A percentile compares a stretch with the other conserved stretches of the same genome.
Conservation (phyloP, 2,888 invertebrate genomes). For the Gandaritis pyraliata region DNA sequence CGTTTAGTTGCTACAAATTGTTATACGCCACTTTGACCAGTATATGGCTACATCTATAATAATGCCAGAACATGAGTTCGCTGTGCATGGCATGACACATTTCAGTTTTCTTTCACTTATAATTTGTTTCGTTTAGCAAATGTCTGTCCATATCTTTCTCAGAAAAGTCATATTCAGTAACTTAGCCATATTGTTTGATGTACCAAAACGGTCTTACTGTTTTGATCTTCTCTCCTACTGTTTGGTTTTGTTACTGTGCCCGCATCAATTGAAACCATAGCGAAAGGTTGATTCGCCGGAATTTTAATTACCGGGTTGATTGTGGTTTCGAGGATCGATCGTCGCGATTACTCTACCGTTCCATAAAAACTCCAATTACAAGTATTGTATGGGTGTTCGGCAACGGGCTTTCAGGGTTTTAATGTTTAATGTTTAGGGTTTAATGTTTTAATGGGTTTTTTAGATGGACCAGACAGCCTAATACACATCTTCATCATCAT, state of each 20-base stretch:
- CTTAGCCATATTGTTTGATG: background rate
- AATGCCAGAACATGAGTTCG: too few species aligned
- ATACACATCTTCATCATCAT: too few species aligned
- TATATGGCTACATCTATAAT: too few species aligned
- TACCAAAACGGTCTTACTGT: background rate
- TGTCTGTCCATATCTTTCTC: too few species aligned
- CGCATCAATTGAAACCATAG: conserved; percentile 54
- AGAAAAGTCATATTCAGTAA: background rate
- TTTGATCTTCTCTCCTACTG: background rate
- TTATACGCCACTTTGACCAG: too few species aligned
- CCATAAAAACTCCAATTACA: conserved; percentile 23
- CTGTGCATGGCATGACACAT: too few species aligned
- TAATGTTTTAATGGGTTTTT: too few species aligned
- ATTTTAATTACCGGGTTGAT: conserved; percentile 59
- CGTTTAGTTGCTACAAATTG: too few species aligned
- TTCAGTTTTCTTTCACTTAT: too few species aligned
- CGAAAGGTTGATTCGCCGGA: conserved; percentile 53
- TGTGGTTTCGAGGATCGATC: conserved; percentile 28
- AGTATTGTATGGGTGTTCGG: background rate
- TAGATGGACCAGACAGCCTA: too few species aligned
- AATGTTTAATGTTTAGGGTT: too few species aligned
- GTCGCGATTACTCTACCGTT: conserved; percentile 22
- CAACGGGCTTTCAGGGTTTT: background rate
- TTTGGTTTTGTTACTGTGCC: conserved; percentile 38
- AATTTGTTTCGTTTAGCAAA: too few species aligned